Evolutionary conservation across 2,888 invertebrate genomes (phyloP), one percentile per base, ranked within the genome.

Genomic region (Nysson spinosus): DNA sequence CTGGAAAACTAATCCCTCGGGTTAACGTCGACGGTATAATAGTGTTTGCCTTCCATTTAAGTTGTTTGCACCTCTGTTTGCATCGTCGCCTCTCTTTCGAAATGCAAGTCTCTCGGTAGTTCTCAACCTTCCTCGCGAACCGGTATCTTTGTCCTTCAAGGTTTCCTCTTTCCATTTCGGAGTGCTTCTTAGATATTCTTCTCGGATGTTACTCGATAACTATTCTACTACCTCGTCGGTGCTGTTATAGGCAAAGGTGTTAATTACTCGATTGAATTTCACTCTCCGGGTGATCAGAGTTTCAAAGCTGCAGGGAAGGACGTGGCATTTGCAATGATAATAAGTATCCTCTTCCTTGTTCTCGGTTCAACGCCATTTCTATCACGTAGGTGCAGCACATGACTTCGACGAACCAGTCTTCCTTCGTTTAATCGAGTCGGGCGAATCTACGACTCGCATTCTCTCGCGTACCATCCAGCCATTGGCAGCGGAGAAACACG

Each of bases 41-140:
- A 83, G 77, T 77, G 79, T 85, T 84, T 85, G 81, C 79, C 80
- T 82, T 83, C 75, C 81, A 82, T 84, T 83, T 78, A 81, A 84
- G 79, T 82, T 83, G 83, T 83, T 84, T 83, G 81, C 79, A 68
- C 72, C 67, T 69, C 74, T 77, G 83, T 84, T 84, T 80, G 79
- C 81, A 77, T 75, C 77, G 56, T 51, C 40, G 49, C 40, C 56
- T 50, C 52, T 46, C 50, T 51, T 30, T 56, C 52, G 39, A 16
- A 34, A n/a, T n/a, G 60, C 62, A 49, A 69, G 70, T 68, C 63
- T 51, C 57, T 68, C 61, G 70, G 65, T 17, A 49, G 54, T 51
- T 62, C 69, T 72, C 70, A 61, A 52, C 63, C 66, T 62, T 57
- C 57, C 30, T 30, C 20, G 57, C 44, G 40, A 47, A 46, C 51